Evolutionary conservation across 1,140 invertebrate species (phyloP), one percentile per base, ranked within the genome.

Genomic region (Harpegnathos saltator): DNA sequence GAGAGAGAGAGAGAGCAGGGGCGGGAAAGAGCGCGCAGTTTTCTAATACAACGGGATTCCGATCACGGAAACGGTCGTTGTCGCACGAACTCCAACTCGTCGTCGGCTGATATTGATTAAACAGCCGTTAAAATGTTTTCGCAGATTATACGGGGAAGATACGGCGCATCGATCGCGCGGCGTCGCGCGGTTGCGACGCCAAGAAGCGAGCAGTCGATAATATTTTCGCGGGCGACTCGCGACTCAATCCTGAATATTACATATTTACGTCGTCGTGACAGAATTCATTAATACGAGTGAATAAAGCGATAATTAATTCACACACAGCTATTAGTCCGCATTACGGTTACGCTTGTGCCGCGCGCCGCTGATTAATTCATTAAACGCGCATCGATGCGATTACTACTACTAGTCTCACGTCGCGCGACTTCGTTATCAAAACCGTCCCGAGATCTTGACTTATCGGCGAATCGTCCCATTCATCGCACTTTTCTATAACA

Each of bases 221-320:
- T 44, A 44, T 44, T 44, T 44, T 44, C 38, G n/a, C 33, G 3
- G 11, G 38, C 7, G 38, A 44, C 4, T 12, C 33, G 11, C 2
- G 17, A 11, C 22, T 29, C 33, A 33, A 38, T 58, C 58, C 52
- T 17, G 19, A 72, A 68, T 44, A 54, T 17, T 44, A n/a, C 48
- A 38, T 56, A 44, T 44, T 44, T 26, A 26, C n/a, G 14, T 73
- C 24, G 14, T 38, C 26, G 4, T 17, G 24, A 24, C 29, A 29
- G 63, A 9, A 44, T 62, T 15, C 44, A 22, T 73, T 59, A 73
- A 44, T 63, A 50, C 14, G 12, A 24, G n/a, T 33, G 44, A 48
- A 75, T 75, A 75, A 50, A 61, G 44, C 12, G 44, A 74, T 74
- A 48, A 74, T 74, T 74, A 74, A 75, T 63, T 63, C 14, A 9